Base-by-base conservation (phyloP, 2,888 invertebrate genomes). In the Himalopsyche anomala region DNA sequence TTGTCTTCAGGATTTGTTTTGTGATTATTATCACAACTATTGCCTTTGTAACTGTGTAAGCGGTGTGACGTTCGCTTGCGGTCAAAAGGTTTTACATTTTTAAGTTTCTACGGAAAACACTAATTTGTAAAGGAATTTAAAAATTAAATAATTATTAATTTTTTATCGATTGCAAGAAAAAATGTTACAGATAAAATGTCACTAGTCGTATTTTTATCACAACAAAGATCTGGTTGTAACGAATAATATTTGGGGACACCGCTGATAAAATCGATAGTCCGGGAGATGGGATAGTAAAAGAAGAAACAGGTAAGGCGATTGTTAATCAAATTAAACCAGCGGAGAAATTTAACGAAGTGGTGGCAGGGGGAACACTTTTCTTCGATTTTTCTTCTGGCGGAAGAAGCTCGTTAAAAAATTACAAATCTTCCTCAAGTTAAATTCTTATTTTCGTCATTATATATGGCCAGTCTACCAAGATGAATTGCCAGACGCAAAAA, bases 331-430 rank as follows among this genome's bases (percentile, higher is more conserved):
- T 83, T 83, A 83, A 55, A 83, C 56, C 82, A 62, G n/a, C 36
- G 56, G 40, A 83, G 56, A 82, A 83, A 83, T 83, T 83, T 83
- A 83, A 83, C 82, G 82, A 83, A 62, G 56, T 55, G 56, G 82
- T 62, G 42, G 82, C 56, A 40, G 62, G 38, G 15, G 42, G 17
- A 15, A 42, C 9, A 9, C 40, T 19, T 42, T 19, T 40, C 56
- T 55, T 40, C 42, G 74, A 51, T 40, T 42, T 28, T 74, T 15
- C 54, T 51, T 36, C 79, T 51, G 4, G 74, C 54, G 84, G 84
- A 84, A 42, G 38, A 56, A 84, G 84, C 84, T 84, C 81, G 84
- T 84, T 84, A 84, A 84, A 84, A 84, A 84, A 84, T 84, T 84
- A 84, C 81, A 62, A 56, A 69, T 51, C 55, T 62, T 45, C 45